These are phyloP conservation scores for Zeus faber DNA, from an alignment of 2,113 vertebrate species.

Conservation along the genomic window DNA sequence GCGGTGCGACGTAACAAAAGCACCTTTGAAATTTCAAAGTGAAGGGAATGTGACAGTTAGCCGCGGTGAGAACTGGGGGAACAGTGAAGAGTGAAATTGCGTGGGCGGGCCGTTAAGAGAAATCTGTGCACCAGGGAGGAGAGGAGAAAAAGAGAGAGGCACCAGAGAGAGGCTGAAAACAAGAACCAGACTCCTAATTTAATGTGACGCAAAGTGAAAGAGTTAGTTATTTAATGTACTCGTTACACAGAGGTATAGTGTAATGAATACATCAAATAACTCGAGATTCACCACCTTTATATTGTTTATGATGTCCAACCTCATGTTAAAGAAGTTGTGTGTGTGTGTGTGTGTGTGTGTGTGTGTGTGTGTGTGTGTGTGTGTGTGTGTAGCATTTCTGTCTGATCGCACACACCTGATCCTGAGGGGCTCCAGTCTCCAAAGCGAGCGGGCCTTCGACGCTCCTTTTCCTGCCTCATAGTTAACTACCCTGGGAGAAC, in stretches of 20 bases:
- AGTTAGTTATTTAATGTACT: too few species aligned
- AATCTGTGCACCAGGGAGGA: not conserved
- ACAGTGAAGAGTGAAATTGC: constrained; percentile 17
- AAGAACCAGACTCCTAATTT: constrained; percentile 28
- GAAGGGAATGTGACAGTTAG: constrained; percentile 26
- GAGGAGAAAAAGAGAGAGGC: constrained; percentile 3
- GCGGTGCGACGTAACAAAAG: constrained; percentile 19
- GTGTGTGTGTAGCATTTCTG: not conserved
- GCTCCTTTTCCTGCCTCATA: constrained; percentile 92
- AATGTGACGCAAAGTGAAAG: too few species aligned
- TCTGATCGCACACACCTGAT: constrained; percentile 86
- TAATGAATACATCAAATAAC: too few species aligned
- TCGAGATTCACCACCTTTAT: too few species aligned
- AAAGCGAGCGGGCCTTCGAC: constrained; percentile 85
- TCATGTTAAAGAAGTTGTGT: too few species aligned
- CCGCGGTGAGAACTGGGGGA: constrained; percentile 21
- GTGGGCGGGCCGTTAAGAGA: constrained; percentile 25
- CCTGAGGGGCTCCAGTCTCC: constrained; percentile 93
- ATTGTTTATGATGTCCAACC: too few species aligned
- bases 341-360: not conserved
- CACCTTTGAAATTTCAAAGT: constrained; percentile 32
- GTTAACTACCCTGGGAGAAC: constrained; percentile 82
- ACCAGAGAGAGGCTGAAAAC: not conserved
- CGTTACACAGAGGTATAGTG: too few species aligned
- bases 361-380: not conserved